Base-by-base conservation (phyloP, 1,140 invertebrate genomes). In the Musca vetustissima region DNA sequence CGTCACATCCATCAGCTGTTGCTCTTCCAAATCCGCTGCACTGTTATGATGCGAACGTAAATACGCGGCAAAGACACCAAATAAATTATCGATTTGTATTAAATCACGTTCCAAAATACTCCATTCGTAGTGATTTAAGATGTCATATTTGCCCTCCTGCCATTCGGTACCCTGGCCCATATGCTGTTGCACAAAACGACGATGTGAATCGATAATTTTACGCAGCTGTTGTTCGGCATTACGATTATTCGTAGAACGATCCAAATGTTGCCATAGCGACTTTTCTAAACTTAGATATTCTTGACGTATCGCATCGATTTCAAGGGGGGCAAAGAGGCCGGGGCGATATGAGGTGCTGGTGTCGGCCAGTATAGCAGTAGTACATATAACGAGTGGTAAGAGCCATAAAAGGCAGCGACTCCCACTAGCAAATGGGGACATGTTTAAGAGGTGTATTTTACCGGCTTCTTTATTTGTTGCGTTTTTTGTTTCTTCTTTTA, bases 1-100 rank as follows among this genome's bases (percentile, higher is more conserved):
- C 0, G 88, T 85, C 52, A 92, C 79, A 78, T 90, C 87, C 13
- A 85, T 70, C 84, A 89, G 88, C n/a, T 86, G 86, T 57, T 83
- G 84, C 48, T 80, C 73, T 57, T 81, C 71, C 61, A 79, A 67
- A 61, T 78, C 66, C 7, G n/a, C n/a, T n/a, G 22, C 57, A 47
- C 67, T 74, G 13, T 70, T 73, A 9, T 66, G 64, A 7, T 70
- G 64, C 13, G 69, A 69, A 69, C 72, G 72, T 28, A 75, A 24
- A 49, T 55, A 64, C 55, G 68, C 77, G 75, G 76, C 74, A 66
- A 74, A 81, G 22, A 71, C 70, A 47, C 73, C 74, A 65, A 77
- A 83, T 48, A 81, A 59, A 14, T 67, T 67, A 73, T 76, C 75
- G 1, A 83, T 71, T 36, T 75, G 68, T 6, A 69, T 57, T 47